phyloP scores from a whole-genome alignment of 1,140 invertebrate genomes.

The Drosophila neocordata region DNA sequence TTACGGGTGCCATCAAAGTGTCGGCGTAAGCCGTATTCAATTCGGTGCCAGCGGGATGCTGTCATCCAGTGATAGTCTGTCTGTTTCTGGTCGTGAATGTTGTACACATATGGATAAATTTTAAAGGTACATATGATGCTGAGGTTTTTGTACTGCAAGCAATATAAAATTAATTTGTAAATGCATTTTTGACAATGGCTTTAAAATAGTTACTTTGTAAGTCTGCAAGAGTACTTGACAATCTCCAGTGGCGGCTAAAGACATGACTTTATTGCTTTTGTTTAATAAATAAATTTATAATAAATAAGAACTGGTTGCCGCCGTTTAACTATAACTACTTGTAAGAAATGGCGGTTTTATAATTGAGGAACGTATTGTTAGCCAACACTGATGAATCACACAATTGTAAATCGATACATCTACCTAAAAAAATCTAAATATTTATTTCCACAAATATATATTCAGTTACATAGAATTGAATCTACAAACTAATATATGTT shows the following conservation, averaged over 20 bases:
- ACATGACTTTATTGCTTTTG: slow-evolving; percentile 36
- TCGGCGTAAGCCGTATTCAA: slow-evolving; percentile 38
- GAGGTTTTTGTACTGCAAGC: slow-evolving; percentile 41
- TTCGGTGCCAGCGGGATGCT: slow-evolving; percentile 31
- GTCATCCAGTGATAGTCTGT: slow-evolving; percentile 64
- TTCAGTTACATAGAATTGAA: too few species aligned
- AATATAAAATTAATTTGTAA: background rate
- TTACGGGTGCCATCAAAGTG: slow-evolving; percentile 27
- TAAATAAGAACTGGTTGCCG: too few species aligned
- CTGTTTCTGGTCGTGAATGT: slow-evolving; percentile 23
- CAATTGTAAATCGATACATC: too few species aligned
- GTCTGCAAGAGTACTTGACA: slow-evolving; percentile 46
- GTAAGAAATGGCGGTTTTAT: too few species aligned
- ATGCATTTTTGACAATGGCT: background rate
- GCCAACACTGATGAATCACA: too few species aligned
- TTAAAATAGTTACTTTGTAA: slow-evolving; percentile 37
- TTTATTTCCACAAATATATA: too few species aligned
- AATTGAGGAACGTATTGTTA: too few species aligned
- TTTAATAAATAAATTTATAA: too few species aligned
- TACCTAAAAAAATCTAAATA: too few species aligned
- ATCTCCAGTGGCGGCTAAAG: slow-evolving; percentile 33
- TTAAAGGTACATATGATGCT: slow-evolving; percentile 45
- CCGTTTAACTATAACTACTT: too few species aligned
- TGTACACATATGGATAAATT: slow-evolving; percentile 43
- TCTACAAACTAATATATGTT: too few species aligned